Base-by-base conservation (phyloP, 2,888 invertebrate species). In the Drosophila prostipennis region DNA sequence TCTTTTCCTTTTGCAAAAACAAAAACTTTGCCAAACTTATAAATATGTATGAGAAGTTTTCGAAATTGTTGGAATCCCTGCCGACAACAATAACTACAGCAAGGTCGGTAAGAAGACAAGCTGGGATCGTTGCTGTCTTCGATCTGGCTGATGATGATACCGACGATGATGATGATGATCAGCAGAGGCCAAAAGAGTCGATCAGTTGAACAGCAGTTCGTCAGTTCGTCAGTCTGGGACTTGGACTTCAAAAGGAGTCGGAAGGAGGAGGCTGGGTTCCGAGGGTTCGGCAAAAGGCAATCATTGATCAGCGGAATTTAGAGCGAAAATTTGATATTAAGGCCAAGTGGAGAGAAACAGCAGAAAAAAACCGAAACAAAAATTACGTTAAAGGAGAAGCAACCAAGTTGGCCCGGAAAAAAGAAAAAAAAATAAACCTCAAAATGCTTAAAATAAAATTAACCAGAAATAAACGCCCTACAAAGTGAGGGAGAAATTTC, bases 1-100 rank as follows among this genome's bases (percentile, higher is more conserved):
- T 29, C 7, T 6, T 29, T 29, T 29, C 42, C 37, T 46, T 61
- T 63, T 29, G 63, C 78, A 79, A 79, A 86, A 81, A 74, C 70
- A 78, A 79, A 86, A 81, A 74, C 70, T 82, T 85, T 78, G 79
- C 83, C 80, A 89, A 71, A 79, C 90, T 90, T 90, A 89, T 89
- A 90, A 89, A 89, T 89, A 89, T 89, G 89, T 89, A 89, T 89
- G 89, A 89, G 82, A 76, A 87, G 81, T 87, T 88, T 68, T 89
- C 77, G 76, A 90, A 90, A 89, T 89, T 90, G 89, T 89, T 87
- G 89, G 90, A 90, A 89, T 89, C 90, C 85, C 90, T 88, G 89
- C 82, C 87, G 88, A 81, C 80, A 79, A 75, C 54, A 72, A 57
- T 43, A 72, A 65, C 43, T 58, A 55, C 53, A 48, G 55, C 87